These are phyloP conservation scores for Hydrozoanthus tunicans DNA, from an alignment of 64 coral and sea anemone genomes.

Conservation along the genomic window DNA sequence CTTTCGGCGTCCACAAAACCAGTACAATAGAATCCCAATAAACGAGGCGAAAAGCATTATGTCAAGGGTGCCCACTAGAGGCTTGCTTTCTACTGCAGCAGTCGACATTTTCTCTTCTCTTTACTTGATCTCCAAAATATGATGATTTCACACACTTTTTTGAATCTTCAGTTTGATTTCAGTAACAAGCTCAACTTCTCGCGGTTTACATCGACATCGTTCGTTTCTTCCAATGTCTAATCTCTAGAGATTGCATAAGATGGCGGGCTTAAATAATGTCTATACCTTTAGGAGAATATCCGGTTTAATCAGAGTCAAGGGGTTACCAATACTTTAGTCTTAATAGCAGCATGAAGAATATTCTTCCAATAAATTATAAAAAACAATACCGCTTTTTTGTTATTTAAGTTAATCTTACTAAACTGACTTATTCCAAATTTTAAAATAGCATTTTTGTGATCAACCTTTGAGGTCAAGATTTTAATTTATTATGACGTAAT, in stretches of 20 bases:
- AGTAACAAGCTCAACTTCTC: not conserved
- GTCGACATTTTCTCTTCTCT: conserved; percentile 61
- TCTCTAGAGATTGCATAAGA: conserved; percentile 42
- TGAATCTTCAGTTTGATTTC: not conserved
- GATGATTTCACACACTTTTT: not conserved
- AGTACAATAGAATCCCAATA: conserved; percentile 83
- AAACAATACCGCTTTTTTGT: not conserved
- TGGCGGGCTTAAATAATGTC: not conserved
- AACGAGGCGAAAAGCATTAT: conserved; percentile 92
- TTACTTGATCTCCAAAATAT: not conserved
- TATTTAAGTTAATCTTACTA: not conserved
- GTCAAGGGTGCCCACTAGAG: conserved; percentile 75
- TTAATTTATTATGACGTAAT: not conserved
- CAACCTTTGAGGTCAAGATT: not conserved
- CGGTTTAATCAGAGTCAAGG: not conserved
- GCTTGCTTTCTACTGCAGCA: conserved; percentile 66
- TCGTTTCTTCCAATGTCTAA: too few relatives aligned
- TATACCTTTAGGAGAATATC: conserved; percentile 21
- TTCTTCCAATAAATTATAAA: not conserved
- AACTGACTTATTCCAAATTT: not conserved
- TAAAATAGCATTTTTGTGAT: not conserved
- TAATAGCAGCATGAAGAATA: not conserved
- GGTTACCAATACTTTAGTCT: too few relatives aligned
- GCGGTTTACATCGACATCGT: not conserved
- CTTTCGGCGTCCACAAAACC: conserved; percentile 90